Percentiles rank a stretch among this genome's conserved stretches.
These are phyloP conservation scores for Cephalopachus bancanus DNA, from an alignment of 2,797 vertebrate species.

Conservation along the genomic window DNA sequence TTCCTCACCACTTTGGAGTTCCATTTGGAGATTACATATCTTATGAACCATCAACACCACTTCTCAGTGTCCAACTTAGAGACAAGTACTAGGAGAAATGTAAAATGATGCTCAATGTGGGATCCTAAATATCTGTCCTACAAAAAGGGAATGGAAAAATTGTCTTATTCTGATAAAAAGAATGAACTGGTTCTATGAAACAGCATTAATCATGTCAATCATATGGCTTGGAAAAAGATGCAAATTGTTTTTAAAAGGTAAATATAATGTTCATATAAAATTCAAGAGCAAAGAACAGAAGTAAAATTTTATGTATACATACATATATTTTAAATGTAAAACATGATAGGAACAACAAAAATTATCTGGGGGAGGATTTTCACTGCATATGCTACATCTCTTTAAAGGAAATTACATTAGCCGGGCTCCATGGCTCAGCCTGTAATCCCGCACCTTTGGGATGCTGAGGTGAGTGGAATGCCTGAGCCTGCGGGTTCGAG, in stretches of 20 bases:
- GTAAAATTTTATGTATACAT: slow-evolving; percentile 32
- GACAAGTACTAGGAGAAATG: not conserved
- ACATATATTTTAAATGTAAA: not conserved
- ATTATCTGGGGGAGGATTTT: slow-evolving; percentile 29
- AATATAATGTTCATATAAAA: slow-evolving; percentile 1
- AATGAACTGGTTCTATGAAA: slow-evolving; percentile 1
- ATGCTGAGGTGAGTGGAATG: too few relatives aligned
- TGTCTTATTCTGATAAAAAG: slow-evolving; percentile 21
- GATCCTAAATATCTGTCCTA: not conserved
- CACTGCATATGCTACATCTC: not conserved
- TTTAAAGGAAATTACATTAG: slow-evolving; percentile 41
- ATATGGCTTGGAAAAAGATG: not conserved
- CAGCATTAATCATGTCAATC: not conserved
- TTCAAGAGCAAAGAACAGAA: slow-evolving; percentile 27
- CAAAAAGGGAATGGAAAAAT: not conserved
- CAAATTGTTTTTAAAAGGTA: slow-evolving; percentile 6
- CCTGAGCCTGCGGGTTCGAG: too few relatives aligned
- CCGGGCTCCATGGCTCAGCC: too few relatives aligned
- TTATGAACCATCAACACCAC: not conserved
- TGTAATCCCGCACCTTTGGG: too few relatives aligned
- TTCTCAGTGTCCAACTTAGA: slow-evolving; percentile 6
- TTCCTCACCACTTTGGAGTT: not conserved
- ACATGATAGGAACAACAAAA: not conserved
- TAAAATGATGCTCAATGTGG: not conserved
- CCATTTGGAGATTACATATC: not conserved